Evolutionary conservation across 2,888 invertebrate species (phyloP), one percentile per base, ranked within the genome.

Genomic region (Conomelus anceps): DNA sequence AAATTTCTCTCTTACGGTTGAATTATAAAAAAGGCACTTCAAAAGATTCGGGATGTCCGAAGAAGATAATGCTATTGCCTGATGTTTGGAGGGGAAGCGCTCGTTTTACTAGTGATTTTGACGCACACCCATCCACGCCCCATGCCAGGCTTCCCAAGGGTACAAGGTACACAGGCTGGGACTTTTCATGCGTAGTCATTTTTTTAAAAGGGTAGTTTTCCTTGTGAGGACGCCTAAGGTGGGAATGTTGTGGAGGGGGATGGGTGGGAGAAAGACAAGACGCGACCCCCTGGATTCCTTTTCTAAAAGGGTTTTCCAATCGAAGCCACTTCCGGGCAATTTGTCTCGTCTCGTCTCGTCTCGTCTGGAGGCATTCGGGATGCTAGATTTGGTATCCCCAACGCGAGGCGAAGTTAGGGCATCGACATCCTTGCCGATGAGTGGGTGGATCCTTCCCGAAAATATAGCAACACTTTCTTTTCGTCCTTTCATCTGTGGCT

Each of bases 241-340:
- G 63, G 63, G 63, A 63, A 63, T 63, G 63, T 63, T 63, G 87
- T 20, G n/a, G 34, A 29, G 23, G 29, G 23, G 26, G 22, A 87
- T 17, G 29, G 87, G 29, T 1, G 22, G 41, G 22, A 26, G 22
- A 9, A 86, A 7, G 24, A 22, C 13, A 86, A 24, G 29, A 9
- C 34, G 29, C 34, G 29, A 34, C 41, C 41, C 23, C 23, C 29
- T 22, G 29, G 86, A 86, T 86, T 86, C 86, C 26, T 26, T 86
- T 86, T 85, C 29, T 86, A 86, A 86, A 86, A 86, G 86, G 86
- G 24, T 86, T 22, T 86, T 86, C 86, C 86, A 86, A 86, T 86
- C 86, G 86, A 24, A 86, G 26, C 26, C 29, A 26, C 86, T 86
- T 86, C 86, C 86, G 24, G n/a, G 22, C 86, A 86, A 86, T 86